A percentile compares a stretch with the other conserved stretches of the same genome.
phyloP scores from a whole-genome alignment of 53 echinoderm and acorn worm species.

The Patiria pectinifera region DNA sequence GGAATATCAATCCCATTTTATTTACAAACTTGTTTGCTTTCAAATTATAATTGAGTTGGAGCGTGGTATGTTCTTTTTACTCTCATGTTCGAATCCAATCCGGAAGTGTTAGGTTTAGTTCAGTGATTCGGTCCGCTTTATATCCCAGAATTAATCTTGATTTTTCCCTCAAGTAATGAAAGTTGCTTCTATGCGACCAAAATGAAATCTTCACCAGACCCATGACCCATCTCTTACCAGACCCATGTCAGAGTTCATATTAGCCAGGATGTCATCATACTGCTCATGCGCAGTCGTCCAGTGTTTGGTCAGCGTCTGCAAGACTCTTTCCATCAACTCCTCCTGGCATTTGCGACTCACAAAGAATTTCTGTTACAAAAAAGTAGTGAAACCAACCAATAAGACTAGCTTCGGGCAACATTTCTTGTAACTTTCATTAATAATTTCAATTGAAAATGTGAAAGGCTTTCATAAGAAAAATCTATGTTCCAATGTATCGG shows the following conservation, averaged over 20 bases:
- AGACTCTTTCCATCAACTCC: neutral
- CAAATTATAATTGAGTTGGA: too few species aligned
- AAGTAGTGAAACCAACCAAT: neutral
- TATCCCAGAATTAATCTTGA: too few species aligned
- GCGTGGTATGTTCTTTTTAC: too few species aligned
- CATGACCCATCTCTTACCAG: neutral
- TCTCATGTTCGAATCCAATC: too few species aligned
- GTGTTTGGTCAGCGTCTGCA: neutral
- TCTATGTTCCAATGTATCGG: too few species aligned
- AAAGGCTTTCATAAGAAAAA: neutral
- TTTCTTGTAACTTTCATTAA: neutral
- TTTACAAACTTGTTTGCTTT: too few species aligned
- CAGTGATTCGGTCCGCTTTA: too few species aligned
- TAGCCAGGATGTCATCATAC: conserved; percentile 20
- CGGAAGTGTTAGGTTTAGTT: too few species aligned
- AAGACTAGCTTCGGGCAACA: too few species aligned
- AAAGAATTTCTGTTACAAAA: neutral
- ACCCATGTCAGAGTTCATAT: conserved; percentile 3
- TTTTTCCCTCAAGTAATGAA: too few species aligned
- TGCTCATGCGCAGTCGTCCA: conserved; percentile 45
- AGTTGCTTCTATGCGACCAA: too few species aligned
- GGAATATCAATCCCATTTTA: too few species aligned
- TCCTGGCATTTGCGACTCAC: neutral
- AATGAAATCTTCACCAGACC: neutral
- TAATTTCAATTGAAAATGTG: neutral